These are phyloP conservation scores for Hylomyscus alleni DNA, from an alignment of 2,797 vertebrate species.

Conservation along the genomic window DNA sequence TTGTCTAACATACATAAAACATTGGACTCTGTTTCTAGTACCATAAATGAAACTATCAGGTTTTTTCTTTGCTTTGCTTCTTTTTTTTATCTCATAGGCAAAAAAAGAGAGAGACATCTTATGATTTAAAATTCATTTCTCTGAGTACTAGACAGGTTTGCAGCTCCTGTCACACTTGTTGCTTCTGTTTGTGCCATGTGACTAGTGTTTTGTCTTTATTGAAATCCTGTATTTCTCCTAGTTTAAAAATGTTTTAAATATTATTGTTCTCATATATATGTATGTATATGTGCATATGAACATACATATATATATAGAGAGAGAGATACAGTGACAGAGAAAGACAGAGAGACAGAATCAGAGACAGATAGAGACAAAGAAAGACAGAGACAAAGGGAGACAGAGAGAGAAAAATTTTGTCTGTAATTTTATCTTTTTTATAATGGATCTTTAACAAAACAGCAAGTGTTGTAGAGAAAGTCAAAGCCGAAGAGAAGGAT, in stretches of 20 bases:
- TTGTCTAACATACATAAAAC: background rate
- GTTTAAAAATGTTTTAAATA: no score
- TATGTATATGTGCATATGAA: no score
- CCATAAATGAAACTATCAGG: background rate
- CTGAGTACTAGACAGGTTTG: background rate
- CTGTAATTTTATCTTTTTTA: background rate
- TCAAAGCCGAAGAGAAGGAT: background rate
- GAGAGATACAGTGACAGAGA: background rate
- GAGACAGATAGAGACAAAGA: background rate
- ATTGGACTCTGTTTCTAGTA: no score
- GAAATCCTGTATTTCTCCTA: background rate
- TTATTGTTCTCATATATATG: no score
- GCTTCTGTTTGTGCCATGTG: background rate
- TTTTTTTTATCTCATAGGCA: background rate
- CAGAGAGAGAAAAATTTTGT: background rate
- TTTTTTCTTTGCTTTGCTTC: no score
- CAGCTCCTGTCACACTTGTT: background rate
- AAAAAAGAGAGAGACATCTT: background rate
- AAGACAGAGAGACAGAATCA: background rate
- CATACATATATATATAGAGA: background rate
- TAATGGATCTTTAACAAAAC: constrained; percentile 15
- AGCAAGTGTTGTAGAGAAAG: background rate
- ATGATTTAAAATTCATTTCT: background rate
- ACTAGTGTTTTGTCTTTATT: background rate
- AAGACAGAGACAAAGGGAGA: background rate